Base-by-base conservation (phyloP, 2,113 vertebrate genomes). In the Pluvianellus socialis region DNA sequence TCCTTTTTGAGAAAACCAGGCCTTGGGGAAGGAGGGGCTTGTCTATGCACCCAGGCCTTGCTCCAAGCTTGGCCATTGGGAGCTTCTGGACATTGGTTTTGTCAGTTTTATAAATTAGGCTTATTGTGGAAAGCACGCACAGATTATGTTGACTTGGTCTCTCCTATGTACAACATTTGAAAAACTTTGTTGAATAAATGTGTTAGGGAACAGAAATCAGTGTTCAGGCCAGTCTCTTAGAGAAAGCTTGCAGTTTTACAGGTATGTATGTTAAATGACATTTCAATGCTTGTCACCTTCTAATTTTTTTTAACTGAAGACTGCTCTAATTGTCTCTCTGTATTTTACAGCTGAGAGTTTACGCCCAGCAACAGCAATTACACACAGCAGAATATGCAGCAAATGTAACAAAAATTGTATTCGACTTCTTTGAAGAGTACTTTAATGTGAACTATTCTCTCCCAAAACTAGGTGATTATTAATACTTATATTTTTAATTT, bases 391-490 rank as follows among this genome's bases (percentile, higher is more conserved):
- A 88, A 20, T 99, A 99, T 22, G 99, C 99, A 74, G 99, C 99
- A 33, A 4, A 99, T 47, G 96, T 98, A 47, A 99, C 99, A 40
- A 98, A 99, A 96, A 12, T 5, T n/a, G 94, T 98, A 68, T 99
- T 99, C 30, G 98, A 99, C 95, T 99, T 98, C 97, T 99, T 99
- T 97, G 99, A 99, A 97, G 7, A 98, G 1, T 99, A 99, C 94
- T 99, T 99, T 91, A 96, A 94, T 94, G 98, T 99, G 98, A 20
- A 4, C 0, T 99, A 99, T 96, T 98, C 99, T 86, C 99, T 99
- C 97, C 79, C 98, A 42, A 99, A 99, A 97, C 96, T 99, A 86
- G 99, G 99, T 99, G 97, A 96, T 95, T 97, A 91, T 89, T 59
- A 27, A 45, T 59, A 92, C 90, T 86, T 35, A n/a, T n/a, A 61